A percentile compares a stretch with the other conserved stretches of the same genome.
Conservation (phyloP, 2,888 invertebrate species). For the Cabera pusaria region DNA sequence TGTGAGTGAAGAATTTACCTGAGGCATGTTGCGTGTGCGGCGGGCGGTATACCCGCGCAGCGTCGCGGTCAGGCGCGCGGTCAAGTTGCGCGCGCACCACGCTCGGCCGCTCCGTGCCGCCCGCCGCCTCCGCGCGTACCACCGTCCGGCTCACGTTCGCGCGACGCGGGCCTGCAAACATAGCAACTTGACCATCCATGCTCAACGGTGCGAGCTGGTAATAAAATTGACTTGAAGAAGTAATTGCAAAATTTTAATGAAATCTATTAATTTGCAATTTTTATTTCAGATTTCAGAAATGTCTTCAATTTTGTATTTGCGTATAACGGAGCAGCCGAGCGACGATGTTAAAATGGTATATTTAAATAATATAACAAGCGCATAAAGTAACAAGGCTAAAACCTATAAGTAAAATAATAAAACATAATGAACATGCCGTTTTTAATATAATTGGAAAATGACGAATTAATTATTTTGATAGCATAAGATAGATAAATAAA, state of each 20-base stretch:
- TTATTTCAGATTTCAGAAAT: no score
- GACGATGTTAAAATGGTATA: no score
- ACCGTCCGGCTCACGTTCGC: slow-evolving; percentile 54
- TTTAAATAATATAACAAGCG: no score
- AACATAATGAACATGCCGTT: no score
- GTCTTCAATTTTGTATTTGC: no score
- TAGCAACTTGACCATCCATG: slow-evolving; percentile 8
- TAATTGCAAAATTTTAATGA: no score
- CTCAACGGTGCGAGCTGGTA: neutral
- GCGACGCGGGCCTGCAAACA: slow-evolving; percentile 57
- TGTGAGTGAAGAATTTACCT: slow-evolving; percentile 51
- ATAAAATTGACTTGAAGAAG: neutral
- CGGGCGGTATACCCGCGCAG: slow-evolving; percentile 68
- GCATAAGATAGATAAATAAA: no score
- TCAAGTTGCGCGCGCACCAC: slow-evolving; percentile 78
- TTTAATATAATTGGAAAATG: no score
- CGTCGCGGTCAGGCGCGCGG: slow-evolving; percentile 72
- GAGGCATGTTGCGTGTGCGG: slow-evolving; percentile 71
- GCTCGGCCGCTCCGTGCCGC: slow-evolving; percentile 71
- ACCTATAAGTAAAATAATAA: no score
- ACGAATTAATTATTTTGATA: no score
- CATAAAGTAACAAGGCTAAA: no score
- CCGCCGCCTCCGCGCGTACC: slow-evolving; percentile 40
- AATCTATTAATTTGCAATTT: no score
- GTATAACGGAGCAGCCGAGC: slow-evolving; percentile 18